phyloP scores from a whole-genome alignment of 2,113 vertebrate genomes.

The Rhinoderma darwinii region DNA sequence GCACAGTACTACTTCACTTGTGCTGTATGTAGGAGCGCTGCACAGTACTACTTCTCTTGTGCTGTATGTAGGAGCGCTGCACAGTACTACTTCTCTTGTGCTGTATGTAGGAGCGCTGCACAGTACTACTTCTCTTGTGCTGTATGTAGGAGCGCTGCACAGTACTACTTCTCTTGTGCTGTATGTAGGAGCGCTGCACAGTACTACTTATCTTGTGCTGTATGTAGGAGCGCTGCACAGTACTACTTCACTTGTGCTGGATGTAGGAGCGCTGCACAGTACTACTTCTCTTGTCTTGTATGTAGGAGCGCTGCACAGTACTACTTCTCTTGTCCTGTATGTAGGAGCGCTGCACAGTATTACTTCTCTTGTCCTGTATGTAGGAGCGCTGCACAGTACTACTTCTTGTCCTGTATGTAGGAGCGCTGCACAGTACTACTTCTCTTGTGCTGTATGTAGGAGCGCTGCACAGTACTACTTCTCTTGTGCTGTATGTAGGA shows the following conservation, averaged over 20 bases:
- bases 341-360: background rate
- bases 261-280: too few species aligned
- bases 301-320: background rate
- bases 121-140: background rate
- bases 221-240: background rate
- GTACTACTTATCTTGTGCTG: background rate
- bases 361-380: background rate
- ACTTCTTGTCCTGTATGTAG: too few species aligned
- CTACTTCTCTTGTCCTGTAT: background rate
- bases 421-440: background rate
- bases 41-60: slow-evolving; percentile 61
- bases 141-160: too few species aligned
- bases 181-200: background rate
- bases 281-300: background rate
- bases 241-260: background rate
- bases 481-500: too few species aligned
- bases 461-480: background rate
- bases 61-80: background rate
- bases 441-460: background rate
- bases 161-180: slow-evolving; percentile 61
- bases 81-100: background rate
- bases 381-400: slow-evolving; percentile 69
- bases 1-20: background rate
- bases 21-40: too few species aligned
- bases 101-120: too few species aligned